These are phyloP conservation scores for Octopus sinensis DNA, from an alignment of 1,140 invertebrate genomes.

Conservation along the genomic window DNA sequence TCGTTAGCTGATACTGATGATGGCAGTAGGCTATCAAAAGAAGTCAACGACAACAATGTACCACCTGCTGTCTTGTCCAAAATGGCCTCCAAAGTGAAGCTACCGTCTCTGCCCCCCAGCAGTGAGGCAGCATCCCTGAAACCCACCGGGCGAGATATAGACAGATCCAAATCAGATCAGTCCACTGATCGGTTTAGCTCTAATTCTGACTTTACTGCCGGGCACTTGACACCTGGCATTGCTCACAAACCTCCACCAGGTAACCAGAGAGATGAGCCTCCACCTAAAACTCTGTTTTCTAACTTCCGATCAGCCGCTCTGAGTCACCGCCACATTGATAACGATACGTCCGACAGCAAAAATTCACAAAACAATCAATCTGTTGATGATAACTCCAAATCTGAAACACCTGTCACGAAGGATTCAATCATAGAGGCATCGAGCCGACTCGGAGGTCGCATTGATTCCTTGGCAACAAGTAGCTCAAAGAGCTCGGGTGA, in stretches of 20 bases:
- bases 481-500: slow-evolving; percentile 50
- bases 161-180: slow-evolving; percentile 1
- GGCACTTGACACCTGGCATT: slow-evolving; percentile 22
- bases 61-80: slow-evolving; percentile 8
- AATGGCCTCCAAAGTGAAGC: slow-evolving; percentile 16
- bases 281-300: slow-evolving; percentile 42
- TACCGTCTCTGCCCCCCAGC: background rate
- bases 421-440: slow-evolving; percentile 44
- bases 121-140: background rate
- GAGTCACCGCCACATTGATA: slow-evolving; percentile 11
- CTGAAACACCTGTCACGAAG: slow-evolving; percentile 37
- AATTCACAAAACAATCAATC: background rate
- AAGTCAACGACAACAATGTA: slow-evolving; percentile 1
- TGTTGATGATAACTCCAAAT: slow-evolving; percentile 26
- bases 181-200: background rate
- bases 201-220: background rate
- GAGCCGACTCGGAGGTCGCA: slow-evolving; percentile 36
- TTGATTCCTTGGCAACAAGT: slow-evolving; percentile 39
- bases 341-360: slow-evolving; percentile 14
- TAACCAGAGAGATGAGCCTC: slow-evolving; percentile 29
- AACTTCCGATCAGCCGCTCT: slow-evolving; percentile 29
- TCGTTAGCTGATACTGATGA: background rate
- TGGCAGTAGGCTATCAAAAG: background rate
- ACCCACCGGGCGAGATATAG: background rate
- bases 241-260: slow-evolving; percentile 31